phyloP scores from a whole-genome alignment of 2,888 invertebrate species.

The Emesis russula region DNA sequence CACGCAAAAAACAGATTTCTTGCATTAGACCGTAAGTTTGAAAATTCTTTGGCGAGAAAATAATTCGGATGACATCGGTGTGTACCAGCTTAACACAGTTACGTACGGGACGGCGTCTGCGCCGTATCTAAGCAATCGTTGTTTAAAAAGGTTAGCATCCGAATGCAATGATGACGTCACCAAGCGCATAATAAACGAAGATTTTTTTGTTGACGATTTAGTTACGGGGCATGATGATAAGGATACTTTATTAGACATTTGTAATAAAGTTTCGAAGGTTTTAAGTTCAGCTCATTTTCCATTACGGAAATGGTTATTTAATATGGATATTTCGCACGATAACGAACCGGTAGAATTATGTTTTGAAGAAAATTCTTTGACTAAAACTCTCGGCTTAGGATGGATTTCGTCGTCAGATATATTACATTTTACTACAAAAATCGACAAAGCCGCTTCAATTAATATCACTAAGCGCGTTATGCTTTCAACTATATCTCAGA shows the following conservation, averaged over 20 bases:
- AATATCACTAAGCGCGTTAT: not conserved
- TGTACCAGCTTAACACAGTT: too few relatives aligned
- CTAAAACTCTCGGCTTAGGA: conserved; percentile 25
- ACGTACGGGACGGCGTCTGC: too few relatives aligned
- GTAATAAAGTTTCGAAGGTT: not conserved
- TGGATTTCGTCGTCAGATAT: conserved; percentile 28
- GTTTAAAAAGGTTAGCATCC: conserved; percentile 16
- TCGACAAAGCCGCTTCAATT: not conserved
- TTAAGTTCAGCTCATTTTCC: not conserved
- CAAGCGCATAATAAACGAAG: conserved; percentile 5
- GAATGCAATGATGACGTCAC: not conserved
- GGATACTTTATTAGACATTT: too few relatives aligned
- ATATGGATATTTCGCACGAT: not conserved
- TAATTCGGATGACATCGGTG: too few relatives aligned
- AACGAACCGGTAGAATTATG: not conserved
- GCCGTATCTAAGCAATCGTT: conserved; percentile 4
- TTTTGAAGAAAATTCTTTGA: not conserved
- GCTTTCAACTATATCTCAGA: not conserved
- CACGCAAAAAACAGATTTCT: not conserved
- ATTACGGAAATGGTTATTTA: not conserved
- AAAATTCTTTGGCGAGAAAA: too few relatives aligned
- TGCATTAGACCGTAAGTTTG: not conserved
- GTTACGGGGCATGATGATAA: not conserved
- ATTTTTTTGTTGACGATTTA: conserved; percentile 27
- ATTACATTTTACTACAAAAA: conserved; percentile 1